Evolutionary conservation across 2,888 invertebrate genomes (phyloP), one percentile per base, ranked within the genome.

Genomic region (Apamea crenata): DNA sequence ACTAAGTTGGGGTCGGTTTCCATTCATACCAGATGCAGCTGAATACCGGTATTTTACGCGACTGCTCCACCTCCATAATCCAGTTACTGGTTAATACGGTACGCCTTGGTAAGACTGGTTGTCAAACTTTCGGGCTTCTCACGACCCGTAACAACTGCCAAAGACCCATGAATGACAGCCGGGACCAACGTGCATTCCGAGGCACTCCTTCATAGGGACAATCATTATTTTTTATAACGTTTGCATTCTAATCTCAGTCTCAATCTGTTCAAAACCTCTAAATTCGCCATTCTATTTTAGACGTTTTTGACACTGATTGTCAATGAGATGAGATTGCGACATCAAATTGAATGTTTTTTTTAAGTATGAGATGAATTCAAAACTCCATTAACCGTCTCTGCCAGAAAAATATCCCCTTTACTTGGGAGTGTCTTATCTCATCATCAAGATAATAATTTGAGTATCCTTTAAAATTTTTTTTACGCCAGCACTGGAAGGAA

Each of bases 381-480:
- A 66, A 36, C 7, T n/a, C 36, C 25, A 16, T 25, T 67, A n/a
- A 18, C 18, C 6, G 6, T 18, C 5, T 10, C 40, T n/a, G 10
- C 10, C 18, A 44, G 10, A 40, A n/a, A 29, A 61, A 40, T 67
- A n/a, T 40, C 18, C n/a, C 29, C 12, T 0, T n/a, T 44, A 68
- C 10, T 18, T 18, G 18, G n/a, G 10, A 1, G 40, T 40, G 16
- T 61, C 61, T 12, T 56, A 56, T 56, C 10, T 56, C 53, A 40
- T 76, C 29, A n/a, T 74, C n/a, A 74, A 74, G n/a, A 76, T 77
- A 10, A 47, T n/a, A 36, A n/a, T n/a, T 29, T 29, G 12, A 32
- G 29, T 53, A 50, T 36, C 36, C 16, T 32, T 59, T 18, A 32
- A 76, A 59, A 59, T 2, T 32, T 44, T 44, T 12, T 44, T 7